Base-by-base conservation (phyloP, 35 echinoderm and acorn worm genomes). In the Eucidaris tribuloides region DNA sequence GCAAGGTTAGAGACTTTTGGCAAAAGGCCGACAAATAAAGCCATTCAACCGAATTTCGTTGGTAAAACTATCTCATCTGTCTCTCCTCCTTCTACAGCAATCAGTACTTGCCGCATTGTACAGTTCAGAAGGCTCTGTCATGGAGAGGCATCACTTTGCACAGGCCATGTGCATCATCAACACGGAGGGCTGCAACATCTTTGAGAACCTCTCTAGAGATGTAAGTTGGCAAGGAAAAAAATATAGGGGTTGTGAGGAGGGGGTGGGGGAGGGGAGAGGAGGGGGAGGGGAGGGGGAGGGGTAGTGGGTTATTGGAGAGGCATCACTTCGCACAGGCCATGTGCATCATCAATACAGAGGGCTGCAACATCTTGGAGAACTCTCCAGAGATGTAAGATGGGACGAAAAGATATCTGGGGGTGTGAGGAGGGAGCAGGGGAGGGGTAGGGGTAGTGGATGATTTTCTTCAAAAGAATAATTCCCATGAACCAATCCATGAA, bases 141-240 rank as follows among this genome's bases (percentile, higher is more conserved):
- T 99, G 91, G 76, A 88, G 85, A 90, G 96, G 31, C 96, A 99
- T 80, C 96, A 99, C 65, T 99, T 99, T 90, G 77, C 96, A 20
- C 96, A 99, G 78, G 96, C 96, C n/a, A 92, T 99, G 90, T 99
- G 96, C 62, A 99, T 99, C 49, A 66, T 99, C 30, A 99, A 99
- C 86, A 99, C 96, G 61, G 96, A 99, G 32, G 96, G 96, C 62
- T 99, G 90, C 25, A 99, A 93, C 62, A 93, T 99, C 56, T 98
- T 98, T 90, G 95, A 98, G 70, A 98, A 93, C 41, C 87, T 98
- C 14, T 80, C 80, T 57, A 86, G 85, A 83, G 86, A 89, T 30
- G 95, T 98, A 74, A 80, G 94, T 39, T 20, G 93, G 90, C 22
- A 90, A n/a, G n/a, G n/a, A n/a, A n/a, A n/a, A n/a, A n/a, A n/a